Evolutionary conservation across 1,140 invertebrate genomes (phyloP), one percentile per base, ranked within the genome.

Genomic region (Acromyrmex heyeri): DNA sequence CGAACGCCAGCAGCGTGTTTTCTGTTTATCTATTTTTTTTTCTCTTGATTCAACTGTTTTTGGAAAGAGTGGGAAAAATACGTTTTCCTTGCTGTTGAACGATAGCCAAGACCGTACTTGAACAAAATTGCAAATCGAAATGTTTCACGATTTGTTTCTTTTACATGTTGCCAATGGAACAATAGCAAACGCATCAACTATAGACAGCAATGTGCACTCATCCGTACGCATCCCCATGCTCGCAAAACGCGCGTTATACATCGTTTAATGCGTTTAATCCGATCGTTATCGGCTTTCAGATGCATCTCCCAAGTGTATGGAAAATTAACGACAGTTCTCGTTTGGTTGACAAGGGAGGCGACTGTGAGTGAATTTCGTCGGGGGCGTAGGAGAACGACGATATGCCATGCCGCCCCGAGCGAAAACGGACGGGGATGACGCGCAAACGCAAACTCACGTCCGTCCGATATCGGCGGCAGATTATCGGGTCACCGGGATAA

Each of bases 401-500:
- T 18, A 27, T 30, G 30, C 72, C 24, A 27, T 30, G 30, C 72
- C 18, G 38, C 14, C 38, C 6, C 38, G 79, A 59, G 38, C 24
- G 38, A 24, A 14, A 83, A 50, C 12, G 48, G 50, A 70, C 21
- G 53, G n/a, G 48, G 48, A 24, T 30, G 44, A 53, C 24, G 55
- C 38, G 79, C 12, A 30, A 53, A 48, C 69, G n/a, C 27, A 55
- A 67, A 72, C 55, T 57, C 53, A 57, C 38, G 67, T 53, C 7
- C 24, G 12, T 18, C 38, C 57, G 69, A 62, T 83, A 83, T 83
- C 69, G 38, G 38, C 38, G 69, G 57, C 24, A 48, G 64, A 83
- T 83, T 83, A 75, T 83, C 62, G 38, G 79, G 55, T 83, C 79
- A 75, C 24, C 69, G 57, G 79, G 69, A 75, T 83, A 73, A 83